Base-by-base conservation (phyloP, 2,888 invertebrate species). In the Lasiommata megera region DNA sequence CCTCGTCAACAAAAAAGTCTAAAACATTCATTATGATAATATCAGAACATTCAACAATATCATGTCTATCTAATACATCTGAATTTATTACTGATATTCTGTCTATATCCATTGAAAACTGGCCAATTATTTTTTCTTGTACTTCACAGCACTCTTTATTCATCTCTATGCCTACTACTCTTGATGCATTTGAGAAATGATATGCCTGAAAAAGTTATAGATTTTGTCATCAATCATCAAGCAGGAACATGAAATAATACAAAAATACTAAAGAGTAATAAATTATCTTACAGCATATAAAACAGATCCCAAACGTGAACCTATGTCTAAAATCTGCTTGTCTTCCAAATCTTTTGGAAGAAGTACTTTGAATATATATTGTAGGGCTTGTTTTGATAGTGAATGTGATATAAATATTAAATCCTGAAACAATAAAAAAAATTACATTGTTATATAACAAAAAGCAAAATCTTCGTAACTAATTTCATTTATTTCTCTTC, bases 131-230 rank as follows among this genome's bases (percentile, higher is more conserved):
- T 44, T 85, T 85, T 48, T 90, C 82, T 77, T 95, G 94, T 6
- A 95, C 72, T 44, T 92, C 81, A 80, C 93, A 94, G 56, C 93
- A 92, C 54, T 94, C 93, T 63, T 90, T 80, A 70, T 94, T 94
- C 76, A 95, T 92, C 87, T 95, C 95, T 36, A 95, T 90, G 7
- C 95, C 95, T 61, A 94, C 79, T 47, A 94, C 93, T 64, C 81
- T 85, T 9, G 80, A 74, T 37, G 92, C 92, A 74, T 92, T 92
- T 36, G 93, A 92, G 54, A 92, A 92, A 66, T 92, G 80, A 70
- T 93, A 92, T 47, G 93, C 94, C 94, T 94, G 80, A 54, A 90
- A 84, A 56, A 52, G 53, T 41, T 37, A 41, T 29, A 38, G n/a
- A 34, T 34, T 34, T 34, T 31, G 9, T 1, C 9, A 14, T 44